Conservation (phyloP, 2,113 vertebrate genomes). For the Misgurnus mizolepis region DNA sequence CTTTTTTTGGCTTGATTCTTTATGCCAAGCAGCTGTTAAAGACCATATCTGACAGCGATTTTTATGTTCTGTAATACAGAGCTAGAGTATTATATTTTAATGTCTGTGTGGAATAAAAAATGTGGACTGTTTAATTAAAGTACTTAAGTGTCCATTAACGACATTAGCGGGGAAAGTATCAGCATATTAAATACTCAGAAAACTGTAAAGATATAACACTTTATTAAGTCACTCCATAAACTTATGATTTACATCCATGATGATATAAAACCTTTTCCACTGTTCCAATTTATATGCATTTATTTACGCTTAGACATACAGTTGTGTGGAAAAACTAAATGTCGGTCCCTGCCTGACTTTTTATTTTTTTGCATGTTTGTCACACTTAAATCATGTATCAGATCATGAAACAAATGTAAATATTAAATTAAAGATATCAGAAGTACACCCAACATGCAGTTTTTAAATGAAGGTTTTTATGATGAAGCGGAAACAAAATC, state of each 20-base stretch:
- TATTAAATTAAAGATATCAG: too few species aligned
- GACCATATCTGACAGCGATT: neutral
- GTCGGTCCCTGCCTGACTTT: too few species aligned
- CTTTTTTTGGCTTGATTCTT: neutral
- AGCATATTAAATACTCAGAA: neutral
- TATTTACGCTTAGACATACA: too few species aligned
- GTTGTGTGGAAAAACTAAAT: too few species aligned
- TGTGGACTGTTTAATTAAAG: constrained; percentile 26
- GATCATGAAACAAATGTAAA: too few species aligned
- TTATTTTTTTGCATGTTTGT: too few species aligned
- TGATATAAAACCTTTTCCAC: neutral
- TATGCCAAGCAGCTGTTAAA: constrained; percentile 5
- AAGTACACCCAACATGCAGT: too few species aligned
- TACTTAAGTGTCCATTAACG: constrained; percentile 19
- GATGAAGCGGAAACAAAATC: too few species aligned
- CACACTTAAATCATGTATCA: too few species aligned
- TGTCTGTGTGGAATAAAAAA: constrained; percentile 30
- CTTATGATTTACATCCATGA: neutral
- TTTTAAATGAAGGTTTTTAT: too few species aligned
- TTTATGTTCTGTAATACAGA: constrained; percentile 4
- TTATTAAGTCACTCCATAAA: neutral
- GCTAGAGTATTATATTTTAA: constrained; percentile 6
- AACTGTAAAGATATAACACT: too few species aligned
- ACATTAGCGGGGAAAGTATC: neutral
- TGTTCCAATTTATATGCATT: neutral